Conservation (phyloP, 1,140 invertebrate species). For the Saccostrea cuccullata region DNA sequence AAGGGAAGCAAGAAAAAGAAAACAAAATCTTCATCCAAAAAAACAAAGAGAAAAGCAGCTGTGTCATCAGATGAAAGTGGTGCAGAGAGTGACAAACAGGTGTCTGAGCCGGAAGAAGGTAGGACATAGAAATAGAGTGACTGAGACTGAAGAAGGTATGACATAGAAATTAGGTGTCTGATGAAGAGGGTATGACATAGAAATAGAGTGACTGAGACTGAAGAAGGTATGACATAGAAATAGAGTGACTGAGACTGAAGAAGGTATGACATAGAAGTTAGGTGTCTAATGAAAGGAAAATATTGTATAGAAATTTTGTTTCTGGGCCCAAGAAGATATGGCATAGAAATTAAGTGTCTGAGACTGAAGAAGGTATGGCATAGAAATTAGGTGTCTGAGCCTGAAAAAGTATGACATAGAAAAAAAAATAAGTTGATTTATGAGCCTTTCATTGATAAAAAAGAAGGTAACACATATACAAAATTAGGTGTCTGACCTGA, state of each 20-base stretch:
- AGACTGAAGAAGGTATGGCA: conserved; percentile 81
- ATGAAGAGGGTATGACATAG: not conserved
- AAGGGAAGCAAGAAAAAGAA: conserved; percentile 83
- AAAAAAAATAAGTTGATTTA: too few relatives aligned
- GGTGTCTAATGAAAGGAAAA: too few relatives aligned
- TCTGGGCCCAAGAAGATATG: not conserved
- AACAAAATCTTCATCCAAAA: conserved; percentile 69
- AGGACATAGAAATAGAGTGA: conserved; percentile 32
- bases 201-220: not conserved
- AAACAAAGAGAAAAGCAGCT: conserved; percentile 79
- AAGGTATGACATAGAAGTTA: conserved; percentile 72
- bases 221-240: conserved; percentile 50
- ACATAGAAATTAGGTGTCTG: not conserved
- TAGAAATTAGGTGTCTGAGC: not conserved
- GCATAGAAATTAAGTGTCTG: conserved; percentile 81
- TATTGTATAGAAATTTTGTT: not conserved
- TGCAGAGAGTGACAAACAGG: conserved; percentile 79
- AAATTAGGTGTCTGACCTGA: not conserved
- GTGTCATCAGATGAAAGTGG: conserved; percentile 81
- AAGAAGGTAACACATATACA: too few relatives aligned
- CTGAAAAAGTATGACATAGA: not conserved
- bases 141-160: not conserved
- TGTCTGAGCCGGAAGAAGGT: conserved; percentile 84
- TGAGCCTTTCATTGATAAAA: too few relatives aligned
- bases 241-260: conserved; percentile 84